phyloP scores from a whole-genome alignment of 2,797 vertebrate genomes.

The Nannoperca australis region DNA sequence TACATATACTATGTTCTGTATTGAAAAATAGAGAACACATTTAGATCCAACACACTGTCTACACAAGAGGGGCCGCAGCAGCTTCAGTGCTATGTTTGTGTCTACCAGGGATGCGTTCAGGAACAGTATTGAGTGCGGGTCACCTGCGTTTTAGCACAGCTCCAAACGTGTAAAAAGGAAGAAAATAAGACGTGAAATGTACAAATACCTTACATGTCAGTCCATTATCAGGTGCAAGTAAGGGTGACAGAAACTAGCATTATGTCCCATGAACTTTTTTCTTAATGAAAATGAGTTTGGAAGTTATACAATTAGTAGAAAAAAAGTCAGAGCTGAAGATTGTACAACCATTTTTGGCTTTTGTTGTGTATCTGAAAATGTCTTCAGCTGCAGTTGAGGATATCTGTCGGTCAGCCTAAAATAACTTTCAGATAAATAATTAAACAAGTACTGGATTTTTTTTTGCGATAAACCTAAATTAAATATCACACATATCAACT shows the following conservation, averaged over 20 bases:
- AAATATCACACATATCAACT: not conserved
- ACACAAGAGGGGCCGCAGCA: not conserved
- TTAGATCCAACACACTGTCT: not conserved
- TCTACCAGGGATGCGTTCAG: too few relatives aligned
- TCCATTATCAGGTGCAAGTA: too few relatives aligned
- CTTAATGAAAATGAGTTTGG: not conserved
- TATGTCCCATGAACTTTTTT: too few relatives aligned
- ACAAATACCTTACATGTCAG: too few relatives aligned
- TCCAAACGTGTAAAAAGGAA: not conserved
- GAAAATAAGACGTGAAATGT: too few relatives aligned
- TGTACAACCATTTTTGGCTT: not conserved
- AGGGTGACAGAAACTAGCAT: not conserved
- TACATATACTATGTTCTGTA: not conserved
- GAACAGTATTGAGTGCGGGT: not conserved
- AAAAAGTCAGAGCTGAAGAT: too few relatives aligned
- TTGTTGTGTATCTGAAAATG: not conserved
- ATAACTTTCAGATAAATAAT: conserved; percentile 16
- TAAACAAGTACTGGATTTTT: not conserved
- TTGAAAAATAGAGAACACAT: not conserved
- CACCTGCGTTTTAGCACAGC: not conserved
- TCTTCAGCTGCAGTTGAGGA: not conserved
- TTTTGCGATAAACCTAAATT: not conserved
- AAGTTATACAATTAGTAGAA: not conserved
- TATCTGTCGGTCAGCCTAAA: not conserved
- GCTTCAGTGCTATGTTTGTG: too few relatives aligned